These are phyloP conservation scores for Amblyopsis rosae DNA, from an alignment of 2,113 vertebrate species.

Conservation along the genomic window DNA sequence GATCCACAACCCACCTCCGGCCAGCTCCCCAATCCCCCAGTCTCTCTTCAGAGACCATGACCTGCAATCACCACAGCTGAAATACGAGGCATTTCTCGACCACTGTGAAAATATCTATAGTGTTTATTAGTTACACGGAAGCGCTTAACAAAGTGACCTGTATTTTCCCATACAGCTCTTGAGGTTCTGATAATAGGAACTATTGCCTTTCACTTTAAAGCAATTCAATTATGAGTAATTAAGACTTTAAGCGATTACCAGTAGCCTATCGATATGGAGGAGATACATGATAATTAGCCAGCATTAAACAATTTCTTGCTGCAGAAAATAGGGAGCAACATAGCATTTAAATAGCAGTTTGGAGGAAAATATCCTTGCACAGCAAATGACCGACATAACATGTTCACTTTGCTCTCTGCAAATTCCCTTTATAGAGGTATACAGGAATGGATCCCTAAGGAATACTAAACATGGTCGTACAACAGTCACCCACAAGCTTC, in stretches of 20 bases:
- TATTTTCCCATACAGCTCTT: constrained; percentile 62
- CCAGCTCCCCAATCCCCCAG: constrained; percentile 24
- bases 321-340: constrained; percentile 74
- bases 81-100: constrained; percentile 35
- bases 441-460: constrained; percentile 77
- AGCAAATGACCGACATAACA: constrained; percentile 78
- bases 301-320: constrained; percentile 79
- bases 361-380: constrained; percentile 72
- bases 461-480: constrained; percentile 72
- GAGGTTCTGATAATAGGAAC: constrained; percentile 64
- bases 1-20: constrained; percentile 57
- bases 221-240: constrained; percentile 81
- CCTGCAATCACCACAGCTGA: constrained; percentile 50
- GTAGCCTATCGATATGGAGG: constrained; percentile 75
- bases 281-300: constrained; percentile 82
- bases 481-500: constrained; percentile 58
- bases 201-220: constrained; percentile 74
- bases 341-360: constrained; percentile 80
- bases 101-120: constrained; percentile 53
- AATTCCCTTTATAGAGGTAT: constrained; percentile 78
- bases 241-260: constrained; percentile 78
- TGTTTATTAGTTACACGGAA: constrained; percentile 51
- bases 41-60: constrained; percentile 58
- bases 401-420: constrained; percentile 73
- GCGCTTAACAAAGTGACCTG: constrained; percentile 42